These are phyloP conservation scores for Parambassis ranga DNA, from an alignment of 2,797 vertebrate species.

Conservation along the genomic window DNA sequence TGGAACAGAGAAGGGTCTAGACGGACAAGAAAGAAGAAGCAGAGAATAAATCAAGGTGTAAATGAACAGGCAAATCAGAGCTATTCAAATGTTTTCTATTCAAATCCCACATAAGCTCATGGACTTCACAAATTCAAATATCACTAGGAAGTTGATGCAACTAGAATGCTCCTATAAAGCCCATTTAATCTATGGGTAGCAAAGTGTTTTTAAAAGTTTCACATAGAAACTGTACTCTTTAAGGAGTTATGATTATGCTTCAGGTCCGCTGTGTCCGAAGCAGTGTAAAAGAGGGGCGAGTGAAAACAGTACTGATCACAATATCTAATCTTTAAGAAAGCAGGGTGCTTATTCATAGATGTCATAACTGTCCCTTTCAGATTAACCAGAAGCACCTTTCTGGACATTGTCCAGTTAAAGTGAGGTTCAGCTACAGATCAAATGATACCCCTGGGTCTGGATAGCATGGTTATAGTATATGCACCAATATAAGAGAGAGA, in stretches of 20 bases:
- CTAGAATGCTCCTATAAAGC: neutral
- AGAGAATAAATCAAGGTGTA: neutral
- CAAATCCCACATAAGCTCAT: constrained; percentile 50
- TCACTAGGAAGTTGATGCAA: constrained; percentile 1
- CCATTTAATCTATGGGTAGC: neutral
- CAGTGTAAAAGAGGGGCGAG: constrained; percentile 37
- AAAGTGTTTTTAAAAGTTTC: neutral
- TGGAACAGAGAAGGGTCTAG: neutral
- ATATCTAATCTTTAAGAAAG: constrained; percentile 2
- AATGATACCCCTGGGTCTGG: constrained; percentile 66
- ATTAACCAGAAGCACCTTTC: constrained; percentile 52
- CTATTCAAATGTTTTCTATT: constrained; percentile 70
- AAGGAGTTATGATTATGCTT: constrained; percentile 5
- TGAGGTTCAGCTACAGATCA: constrained; percentile 60
- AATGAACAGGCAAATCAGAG: constrained; percentile 58
- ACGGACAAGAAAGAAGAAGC: constrained; percentile 4
- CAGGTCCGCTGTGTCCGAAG: constrained; percentile 13
- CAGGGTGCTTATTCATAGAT: neutral
- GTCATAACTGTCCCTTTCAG: too few species aligned
- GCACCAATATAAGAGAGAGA: constrained; percentile 32
- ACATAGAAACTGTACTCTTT: constrained; percentile 24
- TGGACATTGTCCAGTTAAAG: constrained; percentile 63
- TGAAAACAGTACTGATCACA: constrained; percentile 24
- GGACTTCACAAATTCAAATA: constrained; percentile 30
- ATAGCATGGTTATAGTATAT: constrained; percentile 15